Evolutionary conservation across 2,113 vertebrate species (phyloP).

Genomic region (Trochalopteron elliotii): DNA sequence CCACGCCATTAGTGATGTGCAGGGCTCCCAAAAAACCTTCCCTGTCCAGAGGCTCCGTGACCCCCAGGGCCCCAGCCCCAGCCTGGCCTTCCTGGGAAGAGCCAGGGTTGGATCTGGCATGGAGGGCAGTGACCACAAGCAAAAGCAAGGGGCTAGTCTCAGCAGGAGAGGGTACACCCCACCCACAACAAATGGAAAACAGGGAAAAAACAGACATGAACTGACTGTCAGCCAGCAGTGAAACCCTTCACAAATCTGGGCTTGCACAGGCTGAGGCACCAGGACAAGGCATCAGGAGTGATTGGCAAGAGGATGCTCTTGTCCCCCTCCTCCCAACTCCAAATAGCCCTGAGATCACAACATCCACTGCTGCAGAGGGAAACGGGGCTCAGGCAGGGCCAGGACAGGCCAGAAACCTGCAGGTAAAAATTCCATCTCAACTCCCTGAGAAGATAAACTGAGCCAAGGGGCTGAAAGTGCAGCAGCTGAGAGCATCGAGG

Average conservation of each 20-base stretch:
- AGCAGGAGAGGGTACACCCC: background rate
- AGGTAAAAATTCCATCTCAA: background rate
- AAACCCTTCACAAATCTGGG: background rate
- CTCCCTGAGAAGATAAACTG: background rate
- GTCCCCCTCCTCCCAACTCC: background rate
- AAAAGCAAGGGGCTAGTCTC: background rate
- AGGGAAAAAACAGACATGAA: background rate
- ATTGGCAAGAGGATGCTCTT: background rate
- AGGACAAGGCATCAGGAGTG: background rate
- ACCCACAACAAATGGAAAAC: background rate
- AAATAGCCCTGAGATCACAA: background rate
- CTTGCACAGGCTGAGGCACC: background rate
- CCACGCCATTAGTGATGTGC: background rate
- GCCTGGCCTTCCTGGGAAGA: background rate
- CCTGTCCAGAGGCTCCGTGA: background rate
- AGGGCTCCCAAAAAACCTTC: background rate
- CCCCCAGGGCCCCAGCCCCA: background rate
- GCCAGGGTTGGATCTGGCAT: background rate
- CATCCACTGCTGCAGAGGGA: background rate
- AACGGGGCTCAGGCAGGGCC: background rate
- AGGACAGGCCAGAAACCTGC: background rate
- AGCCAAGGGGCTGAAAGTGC: background rate
- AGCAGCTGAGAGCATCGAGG: background rate
- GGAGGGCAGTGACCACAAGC: background rate
- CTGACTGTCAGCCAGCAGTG: background rate